Evolutionary conservation across 2,113 vertebrate species (phyloP).

Genomic region (Bostrychus sinensis): DNA sequence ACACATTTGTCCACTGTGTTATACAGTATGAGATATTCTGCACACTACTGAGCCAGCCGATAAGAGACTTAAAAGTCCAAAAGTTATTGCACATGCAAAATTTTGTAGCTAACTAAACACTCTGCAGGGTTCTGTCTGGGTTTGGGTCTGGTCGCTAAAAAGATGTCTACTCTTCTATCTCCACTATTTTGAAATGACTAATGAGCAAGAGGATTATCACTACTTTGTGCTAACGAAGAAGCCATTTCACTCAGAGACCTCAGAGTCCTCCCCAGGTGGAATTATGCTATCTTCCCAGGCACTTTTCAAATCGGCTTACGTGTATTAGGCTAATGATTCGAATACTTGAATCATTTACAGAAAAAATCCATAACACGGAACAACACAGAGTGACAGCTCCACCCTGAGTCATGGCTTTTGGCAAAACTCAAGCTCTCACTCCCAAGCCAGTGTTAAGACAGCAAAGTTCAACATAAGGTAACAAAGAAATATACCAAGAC

Average conservation of each 20-base stretch:
- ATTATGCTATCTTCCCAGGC: constrained; percentile 45
- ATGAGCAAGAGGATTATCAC: constrained; percentile 58
- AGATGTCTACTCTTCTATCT: constrained; percentile 31
- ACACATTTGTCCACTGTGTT: constrained; percentile 1
- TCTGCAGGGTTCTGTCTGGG: constrained; percentile 11
- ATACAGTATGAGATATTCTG: not conserved
- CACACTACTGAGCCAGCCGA: not conserved
- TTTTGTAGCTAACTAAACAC: constrained; percentile 3
- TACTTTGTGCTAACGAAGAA: constrained; percentile 43
- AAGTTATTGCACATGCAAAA: not conserved
- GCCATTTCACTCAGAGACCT: constrained; percentile 30
- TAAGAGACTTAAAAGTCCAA: not conserved
- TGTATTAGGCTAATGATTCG: constrained; percentile 50
- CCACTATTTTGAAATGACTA: constrained; percentile 46
- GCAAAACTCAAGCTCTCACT: not conserved
- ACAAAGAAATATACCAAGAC: not conserved
- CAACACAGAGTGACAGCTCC: not conserved
- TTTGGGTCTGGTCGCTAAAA: constrained; percentile 38
- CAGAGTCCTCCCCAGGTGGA: constrained; percentile 52
- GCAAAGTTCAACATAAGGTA: not conserved
- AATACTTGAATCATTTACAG: constrained; percentile 40
- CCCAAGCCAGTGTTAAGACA: not conserved
- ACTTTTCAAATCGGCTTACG: constrained; percentile 48
- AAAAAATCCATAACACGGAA: constrained; percentile 20
- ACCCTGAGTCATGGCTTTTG: not conserved